Conservation (phyloP, 2,113 vertebrate genomes). For the Tychaedon coryphoeus region DNA sequence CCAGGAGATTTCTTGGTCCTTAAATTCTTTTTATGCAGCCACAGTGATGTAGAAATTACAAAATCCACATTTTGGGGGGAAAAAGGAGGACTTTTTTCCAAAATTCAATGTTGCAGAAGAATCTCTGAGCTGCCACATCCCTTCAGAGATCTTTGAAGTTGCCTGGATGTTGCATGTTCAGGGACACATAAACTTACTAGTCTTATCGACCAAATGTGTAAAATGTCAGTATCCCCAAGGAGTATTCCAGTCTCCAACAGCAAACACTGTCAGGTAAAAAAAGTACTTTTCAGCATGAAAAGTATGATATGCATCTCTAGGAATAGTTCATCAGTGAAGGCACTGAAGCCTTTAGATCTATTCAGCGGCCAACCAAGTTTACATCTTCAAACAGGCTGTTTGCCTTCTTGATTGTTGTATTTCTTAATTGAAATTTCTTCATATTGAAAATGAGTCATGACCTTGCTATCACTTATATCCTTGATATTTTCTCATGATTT, state of each 20-base stretch:
- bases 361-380: background rate
- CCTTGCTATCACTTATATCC: background rate
- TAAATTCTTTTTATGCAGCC: background rate
- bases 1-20: background rate
- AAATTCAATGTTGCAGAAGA: background rate
- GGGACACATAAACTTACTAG: background rate
- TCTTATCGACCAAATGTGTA: background rate
- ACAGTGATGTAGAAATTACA: background rate
- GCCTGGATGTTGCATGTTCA: background rate
- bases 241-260: background rate
- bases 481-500: conserved; percentile 12
- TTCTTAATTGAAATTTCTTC: background rate
- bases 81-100: background rate
- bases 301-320: background rate
- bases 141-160: background rate
- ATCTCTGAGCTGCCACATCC: background rate
- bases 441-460: background rate
- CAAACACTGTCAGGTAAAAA: background rate
- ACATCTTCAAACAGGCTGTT: background rate
- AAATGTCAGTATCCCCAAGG: background rate
- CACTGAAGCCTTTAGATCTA: background rate
- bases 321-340: background rate
- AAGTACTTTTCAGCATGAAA: background rate
- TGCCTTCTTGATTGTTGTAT: background rate
- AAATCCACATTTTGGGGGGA: background rate